Conservation (phyloP, 2,797 vertebrate species). For the Triplophysa bombifrons region DNA sequence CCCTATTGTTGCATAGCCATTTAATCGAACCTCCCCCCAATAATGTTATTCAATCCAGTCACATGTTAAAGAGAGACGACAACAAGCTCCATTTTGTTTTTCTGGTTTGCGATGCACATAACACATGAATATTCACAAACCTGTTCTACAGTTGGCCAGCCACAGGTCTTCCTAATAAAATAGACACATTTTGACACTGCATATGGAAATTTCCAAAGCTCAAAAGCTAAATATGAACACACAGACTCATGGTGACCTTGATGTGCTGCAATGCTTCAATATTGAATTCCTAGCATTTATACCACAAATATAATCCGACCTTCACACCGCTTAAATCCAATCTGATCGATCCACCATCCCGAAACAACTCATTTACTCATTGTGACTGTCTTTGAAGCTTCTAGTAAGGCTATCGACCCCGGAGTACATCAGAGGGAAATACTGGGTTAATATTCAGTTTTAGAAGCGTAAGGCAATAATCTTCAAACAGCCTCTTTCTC, state of each 20-base stretch:
- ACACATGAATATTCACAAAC: neutral
- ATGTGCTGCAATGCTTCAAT: neutral
- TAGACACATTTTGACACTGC: neutral
- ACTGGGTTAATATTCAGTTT: slow-evolving; percentile 32
- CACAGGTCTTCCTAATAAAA: neutral
- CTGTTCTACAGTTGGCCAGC: neutral
- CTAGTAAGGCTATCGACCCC: slow-evolving; percentile 36
- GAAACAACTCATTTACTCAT: slow-evolving; percentile 1
- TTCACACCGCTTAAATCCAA: slow-evolving; percentile 10
- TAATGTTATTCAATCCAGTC: slow-evolving; percentile 17
- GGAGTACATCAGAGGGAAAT: slow-evolving; percentile 7
- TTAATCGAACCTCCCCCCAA: slow-evolving; percentile 35
- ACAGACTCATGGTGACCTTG: neutral
- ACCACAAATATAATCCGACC: slow-evolving; percentile 12
- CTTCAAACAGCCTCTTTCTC: slow-evolving; percentile 3
- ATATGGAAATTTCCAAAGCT: neutral
- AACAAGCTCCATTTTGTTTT: slow-evolving; percentile 8
- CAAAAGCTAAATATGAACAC: slow-evolving; percentile 4
- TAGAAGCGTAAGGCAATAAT: slow-evolving; percentile 46
- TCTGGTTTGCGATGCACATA: slow-evolving; percentile 8
- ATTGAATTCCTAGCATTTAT: neutral
- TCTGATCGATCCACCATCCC: neutral
- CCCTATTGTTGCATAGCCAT: slow-evolving; percentile 55
- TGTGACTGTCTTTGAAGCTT: slow-evolving; percentile 14
- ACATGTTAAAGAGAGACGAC: neutral